These are phyloP conservation scores for Megastigmus dorsalis DNA, from an alignment of 2,888 invertebrate species.

Conservation along the genomic window DNA sequence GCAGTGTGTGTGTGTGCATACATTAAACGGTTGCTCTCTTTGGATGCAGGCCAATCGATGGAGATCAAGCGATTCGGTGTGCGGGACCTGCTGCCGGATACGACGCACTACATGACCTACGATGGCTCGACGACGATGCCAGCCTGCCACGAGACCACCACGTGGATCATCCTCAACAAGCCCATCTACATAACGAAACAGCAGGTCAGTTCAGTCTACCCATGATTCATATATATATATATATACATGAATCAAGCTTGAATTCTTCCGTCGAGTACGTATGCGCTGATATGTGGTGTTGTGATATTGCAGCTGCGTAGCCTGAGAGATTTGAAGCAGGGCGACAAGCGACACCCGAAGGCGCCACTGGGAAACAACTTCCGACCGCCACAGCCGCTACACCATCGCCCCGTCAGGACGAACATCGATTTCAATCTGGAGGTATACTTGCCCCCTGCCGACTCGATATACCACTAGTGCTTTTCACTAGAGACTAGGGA, in stretches of 20 bases:
- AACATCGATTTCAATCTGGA: constrained; percentile 96
- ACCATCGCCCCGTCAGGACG: constrained; percentile 95
- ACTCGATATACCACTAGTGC: neutral
- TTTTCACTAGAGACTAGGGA: no score
- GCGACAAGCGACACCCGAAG: constrained; percentile 89
- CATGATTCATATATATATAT: neutral
- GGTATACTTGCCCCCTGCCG: constrained; percentile 70
- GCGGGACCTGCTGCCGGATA: constrained; percentile 91
- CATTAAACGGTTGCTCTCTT: no score
- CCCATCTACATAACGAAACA: constrained; percentile 98
- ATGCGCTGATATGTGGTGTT: no score
- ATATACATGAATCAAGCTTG: no score
- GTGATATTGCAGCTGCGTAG: constrained; percentile 87
- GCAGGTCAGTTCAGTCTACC: constrained; percentile 81
- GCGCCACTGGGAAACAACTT: constrained; percentile 96
- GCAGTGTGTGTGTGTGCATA: no score
- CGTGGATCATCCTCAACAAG: constrained; percentile 98
- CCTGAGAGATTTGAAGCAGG: constrained; percentile 90
- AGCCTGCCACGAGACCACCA: constrained; percentile 98
- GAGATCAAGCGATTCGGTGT: constrained; percentile 90
- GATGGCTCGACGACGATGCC: constrained; percentile 98
- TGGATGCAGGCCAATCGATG: constrained; percentile 87
- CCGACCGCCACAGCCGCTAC: constrained; percentile 93
- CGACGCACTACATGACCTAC: constrained; percentile 98
- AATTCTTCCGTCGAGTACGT: no score